Conservation (phyloP, 2,797 vertebrate species). For the Callimico goeldii region DNA sequence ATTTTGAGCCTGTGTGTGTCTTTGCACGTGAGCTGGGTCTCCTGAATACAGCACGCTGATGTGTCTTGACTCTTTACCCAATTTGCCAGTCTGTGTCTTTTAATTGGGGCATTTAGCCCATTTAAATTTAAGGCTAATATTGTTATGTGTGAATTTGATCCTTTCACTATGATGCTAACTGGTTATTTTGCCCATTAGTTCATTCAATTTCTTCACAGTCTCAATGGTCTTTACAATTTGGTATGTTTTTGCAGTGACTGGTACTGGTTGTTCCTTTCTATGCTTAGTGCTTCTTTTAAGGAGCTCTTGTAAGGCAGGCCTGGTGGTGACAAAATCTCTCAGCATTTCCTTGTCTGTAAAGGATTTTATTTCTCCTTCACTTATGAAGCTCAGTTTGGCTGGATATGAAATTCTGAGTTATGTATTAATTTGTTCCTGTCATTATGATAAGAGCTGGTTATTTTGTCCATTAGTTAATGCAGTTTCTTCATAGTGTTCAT, state of each 20-base stretch:
- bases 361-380: background rate
- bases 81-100: background rate
- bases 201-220: background rate
- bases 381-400: background rate
- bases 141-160: background rate
- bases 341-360: background rate
- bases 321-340: background rate
- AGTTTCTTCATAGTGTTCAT: background rate
- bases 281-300: background rate
- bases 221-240: accelerated
- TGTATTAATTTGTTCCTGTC: background rate
- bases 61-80: background rate
- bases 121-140: background rate
- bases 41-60: background rate
- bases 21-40: background rate
- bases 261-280: background rate
- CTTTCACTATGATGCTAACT: background rate
- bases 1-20: background rate
- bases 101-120: background rate
- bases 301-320: background rate
- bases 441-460: background rate
- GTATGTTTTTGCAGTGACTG: background rate
- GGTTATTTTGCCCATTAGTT: background rate
- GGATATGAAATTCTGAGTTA: background rate
- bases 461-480: background rate